phyloP scores from a whole-genome alignment of 2,797 vertebrate genomes.

The Eutrigla gurnardus region DNA sequence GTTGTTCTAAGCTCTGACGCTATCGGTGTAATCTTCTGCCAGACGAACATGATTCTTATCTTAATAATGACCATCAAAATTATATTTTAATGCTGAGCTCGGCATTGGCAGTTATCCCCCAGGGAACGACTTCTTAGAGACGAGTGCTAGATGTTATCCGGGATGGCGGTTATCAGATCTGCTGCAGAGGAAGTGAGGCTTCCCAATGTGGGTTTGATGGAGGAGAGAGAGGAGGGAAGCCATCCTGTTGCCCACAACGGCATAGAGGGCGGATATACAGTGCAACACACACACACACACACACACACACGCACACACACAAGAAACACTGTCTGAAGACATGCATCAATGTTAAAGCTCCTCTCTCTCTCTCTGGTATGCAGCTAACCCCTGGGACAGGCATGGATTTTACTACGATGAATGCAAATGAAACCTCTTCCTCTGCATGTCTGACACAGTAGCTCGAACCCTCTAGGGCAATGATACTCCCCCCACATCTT shows the following conservation, averaged over 20 bases:
- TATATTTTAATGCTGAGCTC: slow-evolving; percentile 77
- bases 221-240: slow-evolving; percentile 22
- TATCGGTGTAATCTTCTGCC: slow-evolving; percentile 72
- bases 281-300: slow-evolving; percentile 11
- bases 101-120: slow-evolving; percentile 65
- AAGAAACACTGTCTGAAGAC: slow-evolving; percentile 37
- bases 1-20: slow-evolving; percentile 51
- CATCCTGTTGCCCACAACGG: slow-evolving; percentile 27
- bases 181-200: slow-evolving; percentile 62
- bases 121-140: slow-evolving; percentile 72
- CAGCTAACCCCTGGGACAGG: slow-evolving; percentile 43
- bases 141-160: slow-evolving; percentile 72
- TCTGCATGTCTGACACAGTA: slow-evolving; percentile 54
- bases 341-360: slow-evolving; percentile 53
- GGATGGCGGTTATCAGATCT: slow-evolving; percentile 74
- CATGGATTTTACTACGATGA: slow-evolving; percentile 47
- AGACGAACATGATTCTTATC: slow-evolving; percentile 74
- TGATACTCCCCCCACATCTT: slow-evolving; percentile 37
- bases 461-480: slow-evolving; percentile 41
- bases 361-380: slow-evolving; percentile 31
- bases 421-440: slow-evolving; percentile 61
- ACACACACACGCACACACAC: not conserved
- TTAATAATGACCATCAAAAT: slow-evolving; percentile 79
- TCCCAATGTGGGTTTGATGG: slow-evolving; percentile 43
- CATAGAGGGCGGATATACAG: slow-evolving; percentile 11